Base-by-base conservation (phyloP, 1,140 invertebrate genomes). In the Cephus cinctus region DNA sequence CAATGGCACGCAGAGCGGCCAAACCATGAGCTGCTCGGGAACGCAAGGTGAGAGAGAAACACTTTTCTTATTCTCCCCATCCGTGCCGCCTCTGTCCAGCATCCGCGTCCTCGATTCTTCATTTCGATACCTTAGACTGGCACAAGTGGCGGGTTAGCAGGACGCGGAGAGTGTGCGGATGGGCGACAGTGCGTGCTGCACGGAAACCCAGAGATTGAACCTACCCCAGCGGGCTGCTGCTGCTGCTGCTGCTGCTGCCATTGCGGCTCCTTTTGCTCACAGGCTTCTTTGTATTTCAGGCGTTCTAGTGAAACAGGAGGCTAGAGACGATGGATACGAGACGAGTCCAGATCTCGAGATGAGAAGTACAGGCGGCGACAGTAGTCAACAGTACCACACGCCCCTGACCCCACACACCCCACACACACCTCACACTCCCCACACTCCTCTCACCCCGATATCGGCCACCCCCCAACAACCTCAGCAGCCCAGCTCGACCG, bases 281-380 rank as follows among this genome's bases (percentile, higher is more conserved):
- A n/a, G n/a, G n/a, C n/a, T n/a, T n/a, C n/a, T n/a, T n/a, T n/a
- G n/a, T n/a, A n/a, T n/a, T n/a, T n/a, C 38, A 75, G 80, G 79
- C 43, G 73, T 79, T 41, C 69, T 72, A 65, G 83, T 83, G 69
- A 86, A 86, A 62, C 79, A 85, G 61, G 88, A 90, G 73, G 83
- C 82, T 54, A 82, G 87, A 65, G 89, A 92, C 79, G 89, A 92
- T 77, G 88, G 88, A 52, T 90, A 90, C 78, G 89, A 92, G 78
- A 90, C 88, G 52, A 86, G 86, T 77, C 87, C 86, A 60, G 88
- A 88, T 71, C 83, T 88, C 69, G 84, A 86, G 62, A 73, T 86
- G 63, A 69, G 74, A 48, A 76, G 74, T 59, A 75, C 69, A 57
- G 74, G 74, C 39, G 74, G 74, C 68, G 73, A 76, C 67, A 76